A percentile compares a stretch with the other conserved stretches of the same genome.
Conservation (phyloP, 2,113 vertebrate genomes). For the Bubo bubo region DNA sequence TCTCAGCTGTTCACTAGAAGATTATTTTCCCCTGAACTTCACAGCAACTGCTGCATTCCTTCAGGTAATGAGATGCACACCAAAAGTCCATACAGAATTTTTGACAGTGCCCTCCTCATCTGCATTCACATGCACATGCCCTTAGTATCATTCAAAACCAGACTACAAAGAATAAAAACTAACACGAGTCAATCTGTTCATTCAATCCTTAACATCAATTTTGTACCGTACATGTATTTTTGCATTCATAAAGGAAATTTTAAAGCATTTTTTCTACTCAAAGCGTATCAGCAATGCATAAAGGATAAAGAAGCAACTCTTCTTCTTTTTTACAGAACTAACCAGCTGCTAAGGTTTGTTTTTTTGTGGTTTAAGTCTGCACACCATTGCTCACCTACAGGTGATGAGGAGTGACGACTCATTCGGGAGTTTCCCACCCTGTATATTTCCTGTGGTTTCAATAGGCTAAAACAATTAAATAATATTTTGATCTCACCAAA, state of each 20-base stretch:
- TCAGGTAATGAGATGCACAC: not conserved
- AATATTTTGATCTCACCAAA: constrained; percentile 66
- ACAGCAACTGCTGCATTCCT: not conserved
- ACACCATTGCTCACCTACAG: not conserved
- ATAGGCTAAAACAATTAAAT: constrained; percentile 51
- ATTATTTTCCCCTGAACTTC: not conserved
- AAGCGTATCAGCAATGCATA: not conserved
- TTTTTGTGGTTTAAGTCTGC: not conserved
- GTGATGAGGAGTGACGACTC: not conserved
- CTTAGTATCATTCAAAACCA: not conserved
- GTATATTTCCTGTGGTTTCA: constrained; percentile 54
- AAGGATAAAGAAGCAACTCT: not conserved
- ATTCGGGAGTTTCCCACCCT: constrained; percentile 46
- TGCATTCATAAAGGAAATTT: not conserved
- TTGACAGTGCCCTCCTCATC: not conserved
- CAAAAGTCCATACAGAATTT: not conserved
- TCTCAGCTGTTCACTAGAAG: not conserved
- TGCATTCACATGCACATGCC: not conserved
- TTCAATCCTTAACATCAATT: not conserved
- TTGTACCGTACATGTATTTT: not conserved
- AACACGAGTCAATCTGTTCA: not conserved
- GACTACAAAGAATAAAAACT: not conserved
- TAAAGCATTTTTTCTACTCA: not conserved
- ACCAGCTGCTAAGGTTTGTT: constrained; percentile 11
- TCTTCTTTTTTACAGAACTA: not conserved